phyloP scores from a whole-genome alignment of 2,888 invertebrate genomes.

The Neuroscelio doddi region DNA sequence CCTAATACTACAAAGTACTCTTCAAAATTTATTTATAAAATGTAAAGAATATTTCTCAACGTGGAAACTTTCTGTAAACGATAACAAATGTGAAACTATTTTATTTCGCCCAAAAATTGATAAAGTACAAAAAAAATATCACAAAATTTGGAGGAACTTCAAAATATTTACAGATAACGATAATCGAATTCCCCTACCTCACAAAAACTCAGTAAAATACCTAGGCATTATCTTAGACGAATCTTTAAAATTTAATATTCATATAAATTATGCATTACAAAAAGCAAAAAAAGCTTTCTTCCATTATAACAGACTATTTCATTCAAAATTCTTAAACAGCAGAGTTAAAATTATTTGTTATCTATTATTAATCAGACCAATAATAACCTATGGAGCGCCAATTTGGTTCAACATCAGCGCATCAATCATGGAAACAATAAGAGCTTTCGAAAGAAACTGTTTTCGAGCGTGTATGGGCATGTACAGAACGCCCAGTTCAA shows the following conservation, averaged over 20 bases:
- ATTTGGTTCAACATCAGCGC: conserved; percentile 43
- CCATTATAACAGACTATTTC: conserved; percentile 24
- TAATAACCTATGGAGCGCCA: conserved; percentile 40
- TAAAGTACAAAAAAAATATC: not conserved
- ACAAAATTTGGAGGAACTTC: conserved; percentile 4
- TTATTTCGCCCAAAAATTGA: conserved; percentile 13
- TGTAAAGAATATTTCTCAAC: conserved; percentile 7
- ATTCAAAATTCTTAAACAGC: conserved; percentile 20
- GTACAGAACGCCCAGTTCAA: not conserved
- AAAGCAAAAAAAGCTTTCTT: conserved; percentile 44
- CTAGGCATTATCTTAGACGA: conserved; percentile 33
- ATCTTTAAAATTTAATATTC: conserved; percentile 16
- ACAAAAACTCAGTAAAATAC: conserved; percentile 32
- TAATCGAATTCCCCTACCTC: conserved; percentile 4
- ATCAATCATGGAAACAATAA: conserved; percentile 32
- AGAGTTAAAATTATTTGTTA: conserved; percentile 44
- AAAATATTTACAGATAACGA: not conserved
- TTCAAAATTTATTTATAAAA: conserved; percentile 12
- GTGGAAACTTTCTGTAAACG: conserved; percentile 25
- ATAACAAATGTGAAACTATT: conserved; percentile 23
- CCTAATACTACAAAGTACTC: not conserved
- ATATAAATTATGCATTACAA: conserved; percentile 15
- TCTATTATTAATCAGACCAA: conserved; percentile 35
- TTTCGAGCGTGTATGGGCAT: conserved; percentile 26
- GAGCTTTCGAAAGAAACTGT: conserved; percentile 44